Evolutionary conservation across 2,113 vertebrate genomes (phyloP).

Genomic region (Edolisoma coerulescens): DNA sequence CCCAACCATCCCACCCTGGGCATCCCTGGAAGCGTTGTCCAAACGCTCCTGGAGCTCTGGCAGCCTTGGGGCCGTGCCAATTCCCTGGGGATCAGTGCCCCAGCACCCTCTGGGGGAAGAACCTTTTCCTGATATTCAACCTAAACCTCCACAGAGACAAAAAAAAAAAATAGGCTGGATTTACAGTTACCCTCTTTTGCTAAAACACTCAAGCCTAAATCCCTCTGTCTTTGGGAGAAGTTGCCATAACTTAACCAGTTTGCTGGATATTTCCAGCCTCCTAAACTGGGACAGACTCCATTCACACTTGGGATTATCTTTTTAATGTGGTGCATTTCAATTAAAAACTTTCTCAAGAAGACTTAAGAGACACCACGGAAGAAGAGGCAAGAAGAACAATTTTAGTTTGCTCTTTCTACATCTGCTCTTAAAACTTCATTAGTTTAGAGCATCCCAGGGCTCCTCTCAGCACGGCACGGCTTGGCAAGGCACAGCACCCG

Average conservation of each 20-base stretch:
- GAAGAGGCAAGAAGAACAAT: background rate
- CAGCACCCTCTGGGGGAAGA: background rate
- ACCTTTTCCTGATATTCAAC: background rate
- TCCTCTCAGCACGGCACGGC: background rate
- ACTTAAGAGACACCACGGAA: background rate
- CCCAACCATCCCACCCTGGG: background rate
- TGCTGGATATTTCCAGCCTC: background rate
- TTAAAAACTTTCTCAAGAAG: background rate
- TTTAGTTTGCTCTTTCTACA: background rate
- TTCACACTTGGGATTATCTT: background rate
- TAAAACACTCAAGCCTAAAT: background rate
- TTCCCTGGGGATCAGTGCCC: background rate
- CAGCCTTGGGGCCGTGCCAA: accelerated
- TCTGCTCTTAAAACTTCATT: background rate
- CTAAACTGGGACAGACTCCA: background rate
- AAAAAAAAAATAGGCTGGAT: background rate
- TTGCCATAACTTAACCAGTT: background rate
- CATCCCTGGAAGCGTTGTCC: accelerated
- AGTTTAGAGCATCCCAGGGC: background rate
- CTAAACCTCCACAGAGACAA: background rate
- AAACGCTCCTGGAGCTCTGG: background rate
- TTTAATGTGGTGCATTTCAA: background rate
- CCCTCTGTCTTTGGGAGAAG: background rate
- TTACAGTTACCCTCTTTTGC: background rate
- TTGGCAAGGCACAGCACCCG: background rate